Evolutionary conservation across 1,140 invertebrate species (phyloP).

Genomic region (Ylistrum balloti): DNA sequence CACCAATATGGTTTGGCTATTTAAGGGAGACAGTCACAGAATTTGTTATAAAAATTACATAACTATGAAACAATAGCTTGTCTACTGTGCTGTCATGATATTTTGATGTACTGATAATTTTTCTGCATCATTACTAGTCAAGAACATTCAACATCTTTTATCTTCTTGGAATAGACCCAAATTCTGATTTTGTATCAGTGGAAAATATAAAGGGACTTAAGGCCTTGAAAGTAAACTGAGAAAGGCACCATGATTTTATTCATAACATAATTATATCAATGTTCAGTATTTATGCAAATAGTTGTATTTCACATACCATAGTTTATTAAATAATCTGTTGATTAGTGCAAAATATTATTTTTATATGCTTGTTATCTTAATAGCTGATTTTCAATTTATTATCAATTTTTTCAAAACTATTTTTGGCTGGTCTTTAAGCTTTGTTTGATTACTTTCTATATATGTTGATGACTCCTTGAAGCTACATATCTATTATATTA

Average conservation of each 20-base stretch:
- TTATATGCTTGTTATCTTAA: constrained; percentile 3
- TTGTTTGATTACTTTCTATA: not conserved
- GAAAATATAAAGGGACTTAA: too few relatives aligned
- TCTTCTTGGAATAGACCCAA: too few relatives aligned
- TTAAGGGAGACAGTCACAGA: too few relatives aligned
- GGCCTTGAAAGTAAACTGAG: too few relatives aligned
- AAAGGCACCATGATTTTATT: not conserved
- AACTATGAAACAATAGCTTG: too few relatives aligned
- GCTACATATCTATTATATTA: constrained; percentile 3
- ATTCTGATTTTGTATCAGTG: too few relatives aligned
- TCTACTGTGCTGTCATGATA: too few relatives aligned
- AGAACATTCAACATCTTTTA: too few relatives aligned
- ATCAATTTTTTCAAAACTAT: not conserved
- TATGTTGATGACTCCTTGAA: not conserved
- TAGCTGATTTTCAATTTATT: not conserved
- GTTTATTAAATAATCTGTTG: constrained; percentile 28
- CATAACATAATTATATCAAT: not conserved
- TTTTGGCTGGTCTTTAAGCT: not conserved
- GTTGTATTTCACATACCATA: constrained; percentile 1
- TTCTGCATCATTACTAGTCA: too few relatives aligned
- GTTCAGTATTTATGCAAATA: constrained; percentile 23
- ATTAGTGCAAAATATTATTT: constrained; percentile 14
- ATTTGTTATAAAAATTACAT: too few relatives aligned
- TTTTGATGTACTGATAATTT: too few relatives aligned
- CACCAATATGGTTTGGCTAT: too few relatives aligned